These are phyloP conservation scores for Tenthredo livida DNA, from an alignment of 2,888 invertebrate genomes.

Conservation along the genomic window DNA sequence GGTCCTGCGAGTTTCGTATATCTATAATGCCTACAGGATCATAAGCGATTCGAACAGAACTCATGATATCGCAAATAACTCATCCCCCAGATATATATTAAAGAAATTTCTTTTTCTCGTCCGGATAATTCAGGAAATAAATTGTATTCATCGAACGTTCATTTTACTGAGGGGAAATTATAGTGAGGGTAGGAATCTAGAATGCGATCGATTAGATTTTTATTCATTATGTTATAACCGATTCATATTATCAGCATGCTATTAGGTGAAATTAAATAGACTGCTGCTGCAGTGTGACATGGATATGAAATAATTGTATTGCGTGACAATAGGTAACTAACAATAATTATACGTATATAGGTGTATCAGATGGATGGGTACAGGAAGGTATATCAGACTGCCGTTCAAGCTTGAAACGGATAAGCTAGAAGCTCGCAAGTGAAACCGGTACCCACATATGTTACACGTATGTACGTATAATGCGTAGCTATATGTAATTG, in stretches of 20 bases:
- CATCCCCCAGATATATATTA: not conserved
- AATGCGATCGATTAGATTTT: not conserved
- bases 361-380: not conserved
- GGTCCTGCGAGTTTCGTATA: not conserved
- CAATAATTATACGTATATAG: not conserved
- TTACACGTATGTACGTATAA: not conserved
- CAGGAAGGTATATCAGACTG: not conserved
- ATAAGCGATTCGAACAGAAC: not conserved
- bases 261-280: not conserved
- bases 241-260: not conserved
- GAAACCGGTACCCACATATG: not conserved
- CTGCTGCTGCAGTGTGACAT: not conserved
- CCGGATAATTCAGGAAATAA: not conserved
- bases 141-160: not conserved
- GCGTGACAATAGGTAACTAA: conserved; percentile 41
- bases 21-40: not conserved
- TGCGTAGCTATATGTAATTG: conserved; percentile 19
- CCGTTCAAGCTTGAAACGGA: not conserved
- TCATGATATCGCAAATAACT: not conserved
- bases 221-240: not conserved
- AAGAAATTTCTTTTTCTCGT: not conserved
- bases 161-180: not conserved
- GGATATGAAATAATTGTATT: not conserved
- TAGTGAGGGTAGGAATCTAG: not conserved
- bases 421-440: not conserved